Percentiles rank a stretch among this genome's conserved stretches.
Conservation (phyloP, 2,888 invertebrate species). For the Aporophyla lueneburgensis region DNA sequence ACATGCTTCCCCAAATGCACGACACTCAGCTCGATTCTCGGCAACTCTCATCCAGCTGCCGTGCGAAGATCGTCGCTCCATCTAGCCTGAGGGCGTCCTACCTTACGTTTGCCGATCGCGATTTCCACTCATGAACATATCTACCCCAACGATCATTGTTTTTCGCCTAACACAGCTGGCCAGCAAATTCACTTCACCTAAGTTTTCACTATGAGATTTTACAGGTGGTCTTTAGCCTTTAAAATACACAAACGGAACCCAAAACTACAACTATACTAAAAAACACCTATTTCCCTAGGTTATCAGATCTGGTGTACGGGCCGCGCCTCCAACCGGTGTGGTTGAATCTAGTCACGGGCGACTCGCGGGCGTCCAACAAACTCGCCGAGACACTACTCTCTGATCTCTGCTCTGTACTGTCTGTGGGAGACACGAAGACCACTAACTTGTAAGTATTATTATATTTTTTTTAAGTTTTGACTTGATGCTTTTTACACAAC, state of each 20-base stretch:
- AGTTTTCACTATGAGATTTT: too few relatives aligned
- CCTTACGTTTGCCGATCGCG: too few relatives aligned
- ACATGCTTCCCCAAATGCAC: too few relatives aligned
- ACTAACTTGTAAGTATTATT: constrained; percentile 96
- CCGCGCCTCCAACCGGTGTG: constrained; percentile 93
- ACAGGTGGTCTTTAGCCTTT: neutral
- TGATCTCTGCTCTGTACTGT: constrained; percentile 92
- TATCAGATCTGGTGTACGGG: constrained; percentile 93
- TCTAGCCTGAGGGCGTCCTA: too few relatives aligned
- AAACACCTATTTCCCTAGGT: constrained; percentile 78
- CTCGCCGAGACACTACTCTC: constrained; percentile 80
- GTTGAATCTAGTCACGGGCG: constrained; percentile 90
- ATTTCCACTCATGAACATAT: too few relatives aligned
- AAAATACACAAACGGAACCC: neutral
- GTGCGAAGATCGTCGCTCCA: too few relatives aligned
- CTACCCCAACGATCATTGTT: too few relatives aligned
- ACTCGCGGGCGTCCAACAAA: constrained; percentile 74
- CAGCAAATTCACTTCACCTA: too few relatives aligned
- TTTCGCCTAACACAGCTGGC: too few relatives aligned
- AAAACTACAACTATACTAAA: neutral
- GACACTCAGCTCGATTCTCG: too few relatives aligned
- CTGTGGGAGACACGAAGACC: constrained; percentile 95
- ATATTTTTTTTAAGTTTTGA: neutral
- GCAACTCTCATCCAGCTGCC: too few relatives aligned
- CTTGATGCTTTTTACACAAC: neutral